Evolutionary conservation across 1,140 invertebrate species (phyloP), one percentile per base, ranked within the genome.

Genomic region (Sycophila sp.): DNA sequence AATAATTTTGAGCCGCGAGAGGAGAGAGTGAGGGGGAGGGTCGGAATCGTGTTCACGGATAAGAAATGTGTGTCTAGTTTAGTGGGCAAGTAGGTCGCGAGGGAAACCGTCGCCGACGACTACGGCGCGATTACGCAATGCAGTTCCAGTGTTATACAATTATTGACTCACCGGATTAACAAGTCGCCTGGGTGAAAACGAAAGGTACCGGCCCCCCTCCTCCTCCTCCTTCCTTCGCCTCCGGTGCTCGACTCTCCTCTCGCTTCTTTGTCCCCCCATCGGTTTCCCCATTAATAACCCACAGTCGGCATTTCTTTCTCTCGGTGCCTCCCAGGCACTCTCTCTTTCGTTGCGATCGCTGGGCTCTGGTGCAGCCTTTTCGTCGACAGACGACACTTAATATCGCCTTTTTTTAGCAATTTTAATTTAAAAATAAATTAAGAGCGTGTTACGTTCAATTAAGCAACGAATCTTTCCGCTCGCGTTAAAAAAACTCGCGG

Each of bases 61-160:
- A 85, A 84, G 84, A 87, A n/a, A 88, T 87, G 85, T 87, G 76
- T 87, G 87, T 88, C 87, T 87, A 88, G 87, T 88, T 86, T 85
- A 87, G 80, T 88, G 82, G 86, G 87, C 84, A 87, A 87, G 83
- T 87, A 85, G 87, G 87, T 87, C 87, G 86, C 82, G 64, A 65
- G 64, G 81, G 82, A 85, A 85, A 85, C 79, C 82, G 75, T 40
- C 28, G 17, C 2, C 38, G 34, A 7, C 28, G 55, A 26, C 64
- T 26, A 30, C 1, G 2, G 22, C 22, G 38, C 60, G 34, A 66
- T 86, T 85, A 83, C 80, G 83, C 82, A 85, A 85, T 77, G 69
- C 76, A 80, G 78, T 82, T 85, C 82, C 84, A 85, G 80, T 80
- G 82, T 86, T 86, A 85, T 86, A 86, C 85, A 86, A 85, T 83